phyloP scores from a whole-genome alignment of 2,888 invertebrate genomes.

The Pterobdella sp. region DNA sequence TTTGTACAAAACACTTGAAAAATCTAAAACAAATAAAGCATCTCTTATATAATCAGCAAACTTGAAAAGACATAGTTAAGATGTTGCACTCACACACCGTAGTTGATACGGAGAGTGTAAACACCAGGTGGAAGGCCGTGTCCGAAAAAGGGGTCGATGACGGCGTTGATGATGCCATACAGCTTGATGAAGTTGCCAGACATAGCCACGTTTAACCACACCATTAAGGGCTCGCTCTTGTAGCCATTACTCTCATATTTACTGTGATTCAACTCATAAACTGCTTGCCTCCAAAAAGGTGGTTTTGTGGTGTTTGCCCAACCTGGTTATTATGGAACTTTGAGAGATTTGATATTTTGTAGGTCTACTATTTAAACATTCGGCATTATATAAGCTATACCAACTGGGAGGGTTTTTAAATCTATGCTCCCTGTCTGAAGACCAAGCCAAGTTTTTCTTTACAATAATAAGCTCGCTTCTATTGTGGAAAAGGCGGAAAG shows the following conservation, averaged over 20 bases:
- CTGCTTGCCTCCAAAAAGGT: background rate
- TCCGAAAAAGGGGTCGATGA: background rate
- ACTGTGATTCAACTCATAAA: background rate
- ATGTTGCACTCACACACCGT: background rate
- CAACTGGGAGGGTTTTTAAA: slow-evolving; percentile 70
- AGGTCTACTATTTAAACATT: too few relatives aligned
- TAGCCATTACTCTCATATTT: background rate
- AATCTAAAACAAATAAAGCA: too few relatives aligned
- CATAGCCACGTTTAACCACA: background rate
- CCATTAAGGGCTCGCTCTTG: background rate
- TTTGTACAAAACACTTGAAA: too few relatives aligned
- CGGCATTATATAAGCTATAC: too few relatives aligned
- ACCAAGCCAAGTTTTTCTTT: slow-evolving; percentile 81
- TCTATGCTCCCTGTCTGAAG: slow-evolving; percentile 84
- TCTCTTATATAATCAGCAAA: too few relatives aligned
- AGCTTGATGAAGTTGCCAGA: background rate
- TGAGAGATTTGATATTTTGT: too few relatives aligned
- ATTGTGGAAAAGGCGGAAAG: background rate
- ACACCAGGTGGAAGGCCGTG: background rate
- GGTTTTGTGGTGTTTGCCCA: background rate
- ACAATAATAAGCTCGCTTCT: slow-evolving; percentile 35
- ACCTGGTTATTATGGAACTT: too few relatives aligned
- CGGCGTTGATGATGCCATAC: background rate
- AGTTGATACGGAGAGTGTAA: background rate
- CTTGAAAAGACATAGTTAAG: too few relatives aligned